A percentile compares a stretch with the other conserved stretches of the same genome.
These are phyloP conservation scores for Hofmannophila pseudospretella DNA, from an alignment of 2,888 invertebrate species.

Conservation along the genomic window DNA sequence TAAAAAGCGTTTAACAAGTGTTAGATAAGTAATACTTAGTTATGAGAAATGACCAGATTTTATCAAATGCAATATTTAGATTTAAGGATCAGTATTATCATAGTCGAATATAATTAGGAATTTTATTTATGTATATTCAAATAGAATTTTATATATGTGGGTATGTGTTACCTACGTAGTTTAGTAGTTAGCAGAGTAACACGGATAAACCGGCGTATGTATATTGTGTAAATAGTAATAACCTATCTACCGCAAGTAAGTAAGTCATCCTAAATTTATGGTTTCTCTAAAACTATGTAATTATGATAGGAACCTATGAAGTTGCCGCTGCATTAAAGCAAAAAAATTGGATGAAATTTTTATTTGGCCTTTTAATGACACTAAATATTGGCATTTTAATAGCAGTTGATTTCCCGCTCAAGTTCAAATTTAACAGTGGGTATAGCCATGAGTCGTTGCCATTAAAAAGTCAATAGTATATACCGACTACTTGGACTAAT, in stretches of 20 bases:
- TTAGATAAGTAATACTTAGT: constrained; percentile 53
- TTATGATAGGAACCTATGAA: no score
- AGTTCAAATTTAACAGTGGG: no score
- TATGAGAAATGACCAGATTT: constrained; percentile 72
- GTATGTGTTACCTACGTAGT: constrained; percentile 25
- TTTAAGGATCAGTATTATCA: constrained; percentile 72
- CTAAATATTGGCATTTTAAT: no score
- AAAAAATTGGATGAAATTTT: no score
- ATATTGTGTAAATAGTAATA: constrained; percentile 53
- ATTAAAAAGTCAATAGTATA: no score
- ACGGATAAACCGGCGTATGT: constrained; percentile 25
- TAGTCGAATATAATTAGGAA: constrained; percentile 65
- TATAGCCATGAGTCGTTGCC: no score
- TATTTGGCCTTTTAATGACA: no score
- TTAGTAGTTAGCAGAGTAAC: constrained; percentile 10
- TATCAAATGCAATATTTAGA: constrained; percentile 76
- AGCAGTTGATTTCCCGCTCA: no score
- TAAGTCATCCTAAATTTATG: no score
- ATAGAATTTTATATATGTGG: constrained; percentile 57
- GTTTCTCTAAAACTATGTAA: no score
- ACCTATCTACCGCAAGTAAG: not conserved
- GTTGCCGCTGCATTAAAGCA: no score
- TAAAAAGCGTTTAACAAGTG: constrained; percentile 51
- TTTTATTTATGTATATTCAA: constrained; percentile 66
- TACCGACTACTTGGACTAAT: no score